These are phyloP conservation scores for Trididemnum clinides DNA, from an alignment of 23 tunicate species.

Conservation along the genomic window DNA sequence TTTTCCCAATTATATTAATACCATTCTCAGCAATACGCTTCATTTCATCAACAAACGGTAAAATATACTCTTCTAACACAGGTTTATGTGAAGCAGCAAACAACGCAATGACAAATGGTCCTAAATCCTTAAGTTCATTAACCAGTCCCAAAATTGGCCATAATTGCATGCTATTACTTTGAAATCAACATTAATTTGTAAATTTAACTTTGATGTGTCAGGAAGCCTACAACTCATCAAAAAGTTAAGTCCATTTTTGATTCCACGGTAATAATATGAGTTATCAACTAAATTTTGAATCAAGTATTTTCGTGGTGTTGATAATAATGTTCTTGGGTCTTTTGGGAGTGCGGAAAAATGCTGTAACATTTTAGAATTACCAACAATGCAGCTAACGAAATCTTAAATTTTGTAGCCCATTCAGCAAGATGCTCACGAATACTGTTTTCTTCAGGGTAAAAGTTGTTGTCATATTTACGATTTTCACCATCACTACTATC, in stretches of 20 bases:
- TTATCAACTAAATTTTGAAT: neutral
- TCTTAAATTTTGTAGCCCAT: neutral
- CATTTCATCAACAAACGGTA: neutral
- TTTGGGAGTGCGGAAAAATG: neutral
- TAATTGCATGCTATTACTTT: conserved; percentile 6
- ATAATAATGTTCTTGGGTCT: conserved; percentile 21
- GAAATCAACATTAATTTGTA: conserved; percentile 45
- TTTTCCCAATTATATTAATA: neutral
- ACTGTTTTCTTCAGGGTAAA: too few species aligned
- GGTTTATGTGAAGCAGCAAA: conserved; percentile 15
- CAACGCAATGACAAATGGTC: conserved; percentile 24
- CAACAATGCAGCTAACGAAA: neutral
- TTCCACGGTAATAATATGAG: conserved; percentile 5
- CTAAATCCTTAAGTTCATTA: neutral
- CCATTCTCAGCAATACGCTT: conserved; percentile 2
- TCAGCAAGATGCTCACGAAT: too few species aligned
- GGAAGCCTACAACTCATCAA: neutral
- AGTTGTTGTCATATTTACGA: too few species aligned
- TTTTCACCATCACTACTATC: too few species aligned
- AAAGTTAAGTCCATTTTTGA: neutral
- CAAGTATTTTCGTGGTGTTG: neutral
- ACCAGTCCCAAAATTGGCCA: conserved; percentile 51
- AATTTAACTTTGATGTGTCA: neutral
- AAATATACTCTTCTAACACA: neutral
- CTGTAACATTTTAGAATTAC: neutral